These are phyloP conservation scores for Saxidomus purpurata DNA, from an alignment of 1,140 invertebrate genomes.

Conservation along the genomic window DNA sequence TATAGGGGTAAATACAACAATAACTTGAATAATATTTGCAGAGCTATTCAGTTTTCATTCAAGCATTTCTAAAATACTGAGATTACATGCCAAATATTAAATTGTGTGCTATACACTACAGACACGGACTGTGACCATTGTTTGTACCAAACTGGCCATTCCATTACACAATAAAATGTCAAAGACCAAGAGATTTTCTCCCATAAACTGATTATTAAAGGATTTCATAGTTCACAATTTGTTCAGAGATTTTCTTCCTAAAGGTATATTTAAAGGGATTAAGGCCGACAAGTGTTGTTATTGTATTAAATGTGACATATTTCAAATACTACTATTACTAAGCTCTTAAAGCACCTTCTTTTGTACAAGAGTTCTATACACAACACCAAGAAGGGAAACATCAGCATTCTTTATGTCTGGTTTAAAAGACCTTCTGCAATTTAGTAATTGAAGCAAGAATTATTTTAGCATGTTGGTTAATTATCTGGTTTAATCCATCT, in stretches of 20 bases:
- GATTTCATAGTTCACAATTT: background rate
- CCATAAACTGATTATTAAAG: background rate
- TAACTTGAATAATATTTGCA: constrained; percentile 1
- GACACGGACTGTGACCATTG: background rate
- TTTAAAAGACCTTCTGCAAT: too few species aligned
- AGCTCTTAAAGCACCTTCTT: background rate
- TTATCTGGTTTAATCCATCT: too few species aligned
- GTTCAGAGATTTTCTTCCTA: background rate
- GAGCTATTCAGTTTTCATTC: background rate
- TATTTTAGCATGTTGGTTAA: too few species aligned
- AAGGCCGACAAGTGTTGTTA: background rate
- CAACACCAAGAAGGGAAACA: too few species aligned
- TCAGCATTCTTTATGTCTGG: too few species aligned
- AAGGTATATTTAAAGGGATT: background rate
- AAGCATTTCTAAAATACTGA: background rate
- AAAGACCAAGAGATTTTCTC: background rate
- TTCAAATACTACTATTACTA: background rate
- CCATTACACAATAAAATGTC: constrained; percentile 2
- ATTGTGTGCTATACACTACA: background rate
- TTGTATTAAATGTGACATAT: constrained; percentile 9
- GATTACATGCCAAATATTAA: constrained; percentile 21
- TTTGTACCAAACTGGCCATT: constrained; percentile 4
- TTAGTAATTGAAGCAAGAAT: too few species aligned
- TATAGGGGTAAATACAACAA: constrained; percentile 3
- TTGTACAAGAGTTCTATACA: too few species aligned